These are phyloP conservation scores for Andricus grossulariae DNA, from an alignment of 1,140 invertebrate species.

Conservation along the genomic window DNA sequence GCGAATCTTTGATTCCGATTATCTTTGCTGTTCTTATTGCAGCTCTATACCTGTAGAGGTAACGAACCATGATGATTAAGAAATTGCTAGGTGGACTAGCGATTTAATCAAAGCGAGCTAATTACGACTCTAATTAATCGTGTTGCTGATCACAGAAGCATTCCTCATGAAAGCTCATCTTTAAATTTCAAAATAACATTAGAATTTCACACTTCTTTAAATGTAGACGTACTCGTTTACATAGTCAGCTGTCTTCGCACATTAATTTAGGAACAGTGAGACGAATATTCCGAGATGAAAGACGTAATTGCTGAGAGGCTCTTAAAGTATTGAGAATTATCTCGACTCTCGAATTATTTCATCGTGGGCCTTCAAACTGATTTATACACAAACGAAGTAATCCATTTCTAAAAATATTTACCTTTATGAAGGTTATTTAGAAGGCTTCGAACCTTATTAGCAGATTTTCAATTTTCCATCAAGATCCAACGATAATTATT, in stretches of 20 bases:
- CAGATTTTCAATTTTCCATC: too few relatives aligned
- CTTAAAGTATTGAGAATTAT: conserved; percentile 42
- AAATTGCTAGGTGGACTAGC: conserved; percentile 2
- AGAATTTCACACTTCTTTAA: conserved; percentile 4
- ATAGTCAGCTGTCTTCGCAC: conserved; percentile 55
- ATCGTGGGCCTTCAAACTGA: conserved; percentile 20
- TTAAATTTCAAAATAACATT: neutral
- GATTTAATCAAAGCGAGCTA: conserved; percentile 11
- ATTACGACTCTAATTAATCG: conserved; percentile 13
- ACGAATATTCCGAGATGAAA: conserved; percentile 60
- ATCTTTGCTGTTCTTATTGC: conserved; percentile 19
- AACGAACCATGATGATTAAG: conserved; percentile 31
- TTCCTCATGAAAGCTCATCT: neutral
- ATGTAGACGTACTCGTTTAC: conserved; percentile 54
- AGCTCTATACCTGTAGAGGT: conserved; percentile 12
- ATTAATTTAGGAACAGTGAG: conserved; percentile 61
- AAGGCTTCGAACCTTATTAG: too few relatives aligned
- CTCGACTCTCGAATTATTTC: conserved; percentile 10
- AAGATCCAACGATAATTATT: neutral
- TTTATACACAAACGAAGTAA: neutral
- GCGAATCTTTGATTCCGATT: conserved; percentile 17
- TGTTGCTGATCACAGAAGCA: neutral
- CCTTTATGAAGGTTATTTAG: too few relatives aligned
- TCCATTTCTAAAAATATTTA: neutral
- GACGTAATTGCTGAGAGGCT: conserved; percentile 57